Conservation (phyloP, 2,113 vertebrate genomes). For the Microcebus ravelobensis region DNA sequence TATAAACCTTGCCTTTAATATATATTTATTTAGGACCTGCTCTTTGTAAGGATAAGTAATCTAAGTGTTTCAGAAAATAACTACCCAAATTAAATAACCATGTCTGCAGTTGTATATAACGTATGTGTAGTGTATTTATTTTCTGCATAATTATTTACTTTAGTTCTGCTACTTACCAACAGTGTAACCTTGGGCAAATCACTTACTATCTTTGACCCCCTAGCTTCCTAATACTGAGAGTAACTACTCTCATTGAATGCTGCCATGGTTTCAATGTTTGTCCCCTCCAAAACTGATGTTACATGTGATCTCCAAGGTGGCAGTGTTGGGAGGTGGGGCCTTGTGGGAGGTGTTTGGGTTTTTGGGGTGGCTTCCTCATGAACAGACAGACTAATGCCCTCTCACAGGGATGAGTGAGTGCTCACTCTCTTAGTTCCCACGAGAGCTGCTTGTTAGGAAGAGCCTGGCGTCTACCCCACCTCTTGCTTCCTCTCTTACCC, state of each 20-base stretch:
- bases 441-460: background rate
- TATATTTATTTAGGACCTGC: background rate
- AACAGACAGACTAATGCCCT: background rate
- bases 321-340: background rate
- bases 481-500: background rate
- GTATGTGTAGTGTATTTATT: background rate
- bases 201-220: background rate
- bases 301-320: background rate
- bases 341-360: background rate
- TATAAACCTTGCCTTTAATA: background rate
- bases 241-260: background rate
- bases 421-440: background rate
- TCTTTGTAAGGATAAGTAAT: background rate
- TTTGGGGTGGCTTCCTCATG: background rate
- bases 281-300: background rate
- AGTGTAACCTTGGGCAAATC: background rate
- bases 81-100: background rate
- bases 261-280: background rate
- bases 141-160: constrained; percentile 1
- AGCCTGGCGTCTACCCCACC: background rate
- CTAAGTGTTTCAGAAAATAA: background rate
- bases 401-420: background rate
- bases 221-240: background rate
- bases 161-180: background rate
- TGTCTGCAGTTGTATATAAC: background rate